These are phyloP conservation scores for Poecilia latipinna DNA, from an alignment of 2,113 vertebrate species.

Conservation along the genomic window DNA sequence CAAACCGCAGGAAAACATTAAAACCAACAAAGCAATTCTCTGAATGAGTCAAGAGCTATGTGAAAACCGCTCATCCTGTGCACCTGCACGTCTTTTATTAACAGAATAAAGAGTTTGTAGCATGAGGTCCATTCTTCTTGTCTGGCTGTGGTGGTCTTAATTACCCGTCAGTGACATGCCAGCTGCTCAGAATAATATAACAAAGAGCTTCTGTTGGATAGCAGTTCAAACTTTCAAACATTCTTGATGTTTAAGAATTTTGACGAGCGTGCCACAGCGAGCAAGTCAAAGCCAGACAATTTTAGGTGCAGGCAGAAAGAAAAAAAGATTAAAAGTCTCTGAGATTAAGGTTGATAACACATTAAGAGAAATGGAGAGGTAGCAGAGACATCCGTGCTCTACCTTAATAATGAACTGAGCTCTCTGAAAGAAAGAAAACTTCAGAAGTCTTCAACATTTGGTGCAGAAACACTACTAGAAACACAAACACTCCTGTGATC, in stretches of 20 bases:
- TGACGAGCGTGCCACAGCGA: not conserved
- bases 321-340: not conserved
- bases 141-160: not conserved
- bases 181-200: not conserved
- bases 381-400: conserved; percentile 16
- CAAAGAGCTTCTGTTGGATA: not conserved
- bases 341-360: conserved; percentile 2
- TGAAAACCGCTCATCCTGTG: not conserved
- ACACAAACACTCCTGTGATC: conserved; percentile 1
- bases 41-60: not conserved
- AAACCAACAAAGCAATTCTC: not conserved
- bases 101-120: conserved; percentile 3
- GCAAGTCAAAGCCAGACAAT: not conserved
- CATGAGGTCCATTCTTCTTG: not conserved
- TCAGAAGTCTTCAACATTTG: conserved; percentile 16
- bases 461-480: conserved; percentile 1
- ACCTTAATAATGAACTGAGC: conserved; percentile 15
- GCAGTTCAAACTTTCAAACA: not conserved
- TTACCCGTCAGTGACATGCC: not conserved
- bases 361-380: conserved; percentile 15
- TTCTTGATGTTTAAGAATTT: not conserved
- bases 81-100: not conserved
- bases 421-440: not conserved
- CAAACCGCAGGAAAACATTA: not conserved
- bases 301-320: conserved; percentile 1